Conservation (phyloP, 37 sponge, comb jelly and placozoan species). For the Crambe crambe region DNA sequence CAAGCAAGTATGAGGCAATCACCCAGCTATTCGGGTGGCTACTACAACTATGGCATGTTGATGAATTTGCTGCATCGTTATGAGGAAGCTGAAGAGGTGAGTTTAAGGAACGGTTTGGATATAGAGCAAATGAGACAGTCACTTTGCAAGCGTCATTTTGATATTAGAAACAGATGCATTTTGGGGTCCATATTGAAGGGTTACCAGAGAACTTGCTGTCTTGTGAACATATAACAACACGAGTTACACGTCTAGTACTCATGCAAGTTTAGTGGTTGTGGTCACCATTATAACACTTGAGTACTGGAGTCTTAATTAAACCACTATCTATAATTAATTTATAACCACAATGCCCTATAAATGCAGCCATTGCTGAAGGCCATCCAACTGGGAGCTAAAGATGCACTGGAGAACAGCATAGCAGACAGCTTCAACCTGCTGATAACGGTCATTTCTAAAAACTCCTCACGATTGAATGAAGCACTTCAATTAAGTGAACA, state of each 20-base stretch:
- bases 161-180: too few relatives aligned
- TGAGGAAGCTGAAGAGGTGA: slow-evolving; percentile 72
- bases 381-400: slow-evolving; percentile 5
- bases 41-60: slow-evolving; percentile 79
- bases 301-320: too few relatives aligned
- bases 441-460: background rate
- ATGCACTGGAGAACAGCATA: background rate
- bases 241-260: too few relatives aligned
- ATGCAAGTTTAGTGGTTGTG: too few relatives aligned
- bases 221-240: too few relatives aligned
- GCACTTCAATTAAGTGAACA: slow-evolving; percentile 3
- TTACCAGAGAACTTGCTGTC: too few relatives aligned
- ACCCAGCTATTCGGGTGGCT: slow-evolving; percentile 66
- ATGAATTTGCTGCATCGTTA: slow-evolving; percentile 59
- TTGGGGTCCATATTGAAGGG: too few relatives aligned
- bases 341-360: too few relatives aligned
- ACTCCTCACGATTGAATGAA: slow-evolving; percentile 9
- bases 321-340: too few relatives aligned
- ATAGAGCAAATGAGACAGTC: background rate
- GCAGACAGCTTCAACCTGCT: slow-evolving; percentile 16
- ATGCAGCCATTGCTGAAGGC: slow-evolving; percentile 24
- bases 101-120: background rate
- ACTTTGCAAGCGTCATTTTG: too few relatives aligned
- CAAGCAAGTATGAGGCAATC: slow-evolving; percentile 40
- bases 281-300: too few relatives aligned